phyloP scores from a whole-genome alignment of 1,140 invertebrate genomes.

The Danaus melanippus region DNA sequence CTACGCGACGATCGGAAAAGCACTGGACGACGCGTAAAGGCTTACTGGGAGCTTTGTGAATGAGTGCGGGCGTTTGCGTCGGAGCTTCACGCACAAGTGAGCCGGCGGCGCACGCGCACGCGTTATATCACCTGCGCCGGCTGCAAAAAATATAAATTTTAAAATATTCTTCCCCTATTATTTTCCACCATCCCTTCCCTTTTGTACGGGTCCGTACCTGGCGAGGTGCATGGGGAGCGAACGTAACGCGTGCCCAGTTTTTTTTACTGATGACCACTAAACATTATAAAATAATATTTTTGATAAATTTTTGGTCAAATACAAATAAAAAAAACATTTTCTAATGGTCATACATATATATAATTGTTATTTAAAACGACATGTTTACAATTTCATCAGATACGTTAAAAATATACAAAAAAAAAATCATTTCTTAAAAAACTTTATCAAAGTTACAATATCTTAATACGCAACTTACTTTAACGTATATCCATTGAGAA shows the following conservation, averaged over 20 bases:
- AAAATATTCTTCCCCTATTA: conserved; percentile 72
- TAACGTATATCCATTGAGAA: background rate
- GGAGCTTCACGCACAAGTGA: conserved; percentile 65
- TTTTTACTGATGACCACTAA: conserved; percentile 54
- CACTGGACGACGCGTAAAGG: conserved; percentile 50
- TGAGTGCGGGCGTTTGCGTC: conserved; percentile 48
- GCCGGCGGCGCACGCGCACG: conserved; percentile 63
- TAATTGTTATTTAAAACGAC: no score
- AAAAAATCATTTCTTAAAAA: no score
- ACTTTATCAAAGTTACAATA: background rate
- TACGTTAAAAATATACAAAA: no score
- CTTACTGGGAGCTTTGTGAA: conserved; percentile 50
- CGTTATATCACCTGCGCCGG: conserved; percentile 71
- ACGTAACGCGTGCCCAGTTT: conserved; percentile 64
- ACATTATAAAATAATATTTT: conserved; percentile 10
- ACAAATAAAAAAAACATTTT: no score
- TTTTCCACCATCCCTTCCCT: conserved; percentile 70
- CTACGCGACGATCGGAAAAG: conserved; percentile 48
- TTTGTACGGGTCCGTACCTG: conserved; percentile 65
- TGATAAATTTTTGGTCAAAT: no score
- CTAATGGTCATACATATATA: no score
- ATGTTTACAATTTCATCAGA: no score
- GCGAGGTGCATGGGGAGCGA: conserved; percentile 45
- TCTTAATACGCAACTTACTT: conserved; percentile 5
- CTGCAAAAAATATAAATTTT: conserved; percentile 71